A percentile compares a stretch with the other conserved stretches of the same genome.
phyloP scores from a whole-genome alignment of 1,140 invertebrate species.

The Brachionus koreanus region DNA sequence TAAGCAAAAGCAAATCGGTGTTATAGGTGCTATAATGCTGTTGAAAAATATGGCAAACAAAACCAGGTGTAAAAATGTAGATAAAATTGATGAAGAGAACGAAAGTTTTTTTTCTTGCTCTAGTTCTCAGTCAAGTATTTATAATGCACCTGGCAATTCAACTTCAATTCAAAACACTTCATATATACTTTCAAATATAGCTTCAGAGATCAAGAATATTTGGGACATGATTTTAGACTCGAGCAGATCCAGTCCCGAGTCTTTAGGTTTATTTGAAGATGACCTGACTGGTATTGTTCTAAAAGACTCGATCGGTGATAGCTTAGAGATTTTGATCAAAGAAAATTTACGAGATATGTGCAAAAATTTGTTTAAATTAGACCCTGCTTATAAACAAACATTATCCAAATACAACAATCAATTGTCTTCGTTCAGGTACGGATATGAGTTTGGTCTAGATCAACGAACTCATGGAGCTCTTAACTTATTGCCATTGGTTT shows the following conservation, averaged over 20 bases:
- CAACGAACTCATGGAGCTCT: constrained; percentile 4
- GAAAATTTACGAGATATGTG: constrained; percentile 24
- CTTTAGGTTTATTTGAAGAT: constrained; percentile 36
- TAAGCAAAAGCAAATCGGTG: constrained; percentile 36
- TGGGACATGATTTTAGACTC: constrained; percentile 33
- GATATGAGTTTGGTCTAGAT: constrained; percentile 31
- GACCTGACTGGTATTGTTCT: constrained; percentile 5
- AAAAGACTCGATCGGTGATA: background rate
- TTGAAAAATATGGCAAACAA: background rate
- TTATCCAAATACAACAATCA: background rate
- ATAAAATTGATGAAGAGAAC: background rate
- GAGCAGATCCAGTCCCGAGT: constrained; percentile 10
- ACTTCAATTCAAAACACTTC: constrained; percentile 1
- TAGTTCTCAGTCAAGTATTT: background rate
- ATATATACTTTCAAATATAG: background rate
- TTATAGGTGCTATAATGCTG: constrained; percentile 35
- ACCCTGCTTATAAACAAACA: background rate
- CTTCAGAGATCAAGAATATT: constrained; percentile 27
- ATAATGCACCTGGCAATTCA: constrained; percentile 18
- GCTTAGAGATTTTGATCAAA: constrained; percentile 9
- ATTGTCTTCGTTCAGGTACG: background rate
- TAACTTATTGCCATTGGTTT: constrained; percentile 15
- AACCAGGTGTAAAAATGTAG: background rate
- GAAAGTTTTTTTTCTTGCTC: constrained; percentile 5
- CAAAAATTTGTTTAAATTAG: constrained; percentile 40